Conservation (phyloP, 2,113 vertebrate genomes). For the Monopterus albus region DNA sequence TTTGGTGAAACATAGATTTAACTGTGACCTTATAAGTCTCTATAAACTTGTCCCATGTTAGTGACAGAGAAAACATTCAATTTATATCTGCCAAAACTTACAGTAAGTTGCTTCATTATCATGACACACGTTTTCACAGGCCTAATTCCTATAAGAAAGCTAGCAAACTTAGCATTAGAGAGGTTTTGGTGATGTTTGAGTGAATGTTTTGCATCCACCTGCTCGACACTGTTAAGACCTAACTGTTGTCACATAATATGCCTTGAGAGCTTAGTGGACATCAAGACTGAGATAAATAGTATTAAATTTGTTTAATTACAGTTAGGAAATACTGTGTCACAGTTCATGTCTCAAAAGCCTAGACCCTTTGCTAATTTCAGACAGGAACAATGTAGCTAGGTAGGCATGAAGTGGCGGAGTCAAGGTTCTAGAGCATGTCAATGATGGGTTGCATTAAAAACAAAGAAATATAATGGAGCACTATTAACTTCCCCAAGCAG, state of each 20-base stretch:
- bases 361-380: neutral
- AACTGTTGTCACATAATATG: neutral
- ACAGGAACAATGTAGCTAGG: neutral
- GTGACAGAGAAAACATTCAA: slow-evolving; percentile 12
- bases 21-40: slow-evolving; percentile 17
- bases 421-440: neutral
- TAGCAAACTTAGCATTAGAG: neutral
- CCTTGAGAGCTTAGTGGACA: neutral
- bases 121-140: slow-evolving; percentile 22
- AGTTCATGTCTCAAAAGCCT: neutral
- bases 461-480: neutral
- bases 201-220: neutral
- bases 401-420: neutral
- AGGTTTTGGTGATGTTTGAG: neutral
- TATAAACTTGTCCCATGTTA: slow-evolving; percentile 18
- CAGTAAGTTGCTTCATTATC: slow-evolving; percentile 13
- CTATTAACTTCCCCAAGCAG: neutral
- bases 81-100: neutral
- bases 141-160: slow-evolving; percentile 8
- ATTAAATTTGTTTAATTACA: slow-evolving; percentile 5
- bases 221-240: neutral
- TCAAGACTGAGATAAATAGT: slow-evolving; percentile 3
- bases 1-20: slow-evolving; percentile 42
- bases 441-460: slow-evolving; percentile 1
- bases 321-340: neutral